These are phyloP conservation scores for Trididemnum miniatum DNA, from an alignment of 23 tunicate species.

Conservation along the genomic window DNA sequence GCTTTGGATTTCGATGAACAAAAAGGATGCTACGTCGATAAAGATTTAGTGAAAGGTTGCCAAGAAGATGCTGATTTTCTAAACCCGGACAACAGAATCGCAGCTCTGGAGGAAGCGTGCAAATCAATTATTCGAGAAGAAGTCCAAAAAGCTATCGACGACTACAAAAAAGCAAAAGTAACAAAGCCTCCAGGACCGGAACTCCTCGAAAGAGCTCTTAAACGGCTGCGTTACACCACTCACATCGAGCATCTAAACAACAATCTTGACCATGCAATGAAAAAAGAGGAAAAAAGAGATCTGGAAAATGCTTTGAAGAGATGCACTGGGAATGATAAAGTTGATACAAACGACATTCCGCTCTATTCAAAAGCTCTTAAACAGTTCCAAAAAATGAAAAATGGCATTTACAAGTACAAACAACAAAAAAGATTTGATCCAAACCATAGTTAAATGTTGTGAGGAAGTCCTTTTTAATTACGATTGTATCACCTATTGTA, in stretches of 20 bases:
- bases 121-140: background rate
- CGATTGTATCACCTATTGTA: no score
- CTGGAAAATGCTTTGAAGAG: background rate
- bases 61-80: background rate
- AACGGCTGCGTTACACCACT: background rate
- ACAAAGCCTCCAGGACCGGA: background rate
- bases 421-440: no score
- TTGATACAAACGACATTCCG: background rate
- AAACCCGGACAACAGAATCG: background rate
- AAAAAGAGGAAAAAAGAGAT: background rate
- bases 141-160: background rate
- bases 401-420: background rate
- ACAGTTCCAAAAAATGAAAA: background rate
- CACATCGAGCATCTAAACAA: no score
- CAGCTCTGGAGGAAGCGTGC: background rate
- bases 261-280: background rate
- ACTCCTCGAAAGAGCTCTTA: background rate
- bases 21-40: background rate
- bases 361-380: background rate
- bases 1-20: background rate
- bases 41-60: background rate
- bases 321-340: background rate
- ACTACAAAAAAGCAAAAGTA: background rate
- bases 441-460: no score
- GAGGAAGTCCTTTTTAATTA: no score